phyloP scores from a whole-genome alignment of 1,140 invertebrate species.

The Musca vetustissima region DNA sequence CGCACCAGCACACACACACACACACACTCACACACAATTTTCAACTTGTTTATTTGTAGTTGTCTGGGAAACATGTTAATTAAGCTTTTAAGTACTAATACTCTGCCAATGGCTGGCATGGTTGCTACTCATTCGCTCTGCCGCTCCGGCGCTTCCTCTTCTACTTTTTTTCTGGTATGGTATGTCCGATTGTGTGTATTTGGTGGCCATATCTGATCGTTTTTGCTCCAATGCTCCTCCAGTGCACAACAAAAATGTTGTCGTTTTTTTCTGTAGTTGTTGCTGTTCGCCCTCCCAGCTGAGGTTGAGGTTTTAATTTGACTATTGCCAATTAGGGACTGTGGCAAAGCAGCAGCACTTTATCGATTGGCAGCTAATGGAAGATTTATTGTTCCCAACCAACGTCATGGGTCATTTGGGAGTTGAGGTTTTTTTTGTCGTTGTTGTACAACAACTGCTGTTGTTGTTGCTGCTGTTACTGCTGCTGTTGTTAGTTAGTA shows the following conservation, averaged over 20 bases:
- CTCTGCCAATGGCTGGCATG: too few species aligned
- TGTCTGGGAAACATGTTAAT: conserved; percentile 23
- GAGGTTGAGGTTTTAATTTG: conserved; percentile 23
- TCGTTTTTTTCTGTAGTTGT: too few species aligned
- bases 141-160: too few species aligned
- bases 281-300: neutral
- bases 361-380: conserved; percentile 19
- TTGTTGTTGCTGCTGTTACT: too few species aligned
- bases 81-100: conserved; percentile 18
- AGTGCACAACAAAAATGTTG: too few species aligned
- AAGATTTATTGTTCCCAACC: conserved; percentile 12
- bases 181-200: too few species aligned
- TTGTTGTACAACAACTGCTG: neutral
- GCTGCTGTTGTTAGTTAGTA: too few species aligned
- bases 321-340: conserved; percentile 18
- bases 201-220: neutral
- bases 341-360: conserved; percentile 6
- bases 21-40: neutral
- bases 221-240: neutral
- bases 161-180: neutral
- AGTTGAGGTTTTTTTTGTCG: neutral
- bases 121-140: too few species aligned
- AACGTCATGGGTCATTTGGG: conserved; percentile 7
- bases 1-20: neutral
- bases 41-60: neutral